A percentile compares a stretch with the other conserved stretches of the same genome.
These are phyloP conservation scores for Agonopterix arenella DNA, from an alignment of 2,888 invertebrate species.

Conservation along the genomic window DNA sequence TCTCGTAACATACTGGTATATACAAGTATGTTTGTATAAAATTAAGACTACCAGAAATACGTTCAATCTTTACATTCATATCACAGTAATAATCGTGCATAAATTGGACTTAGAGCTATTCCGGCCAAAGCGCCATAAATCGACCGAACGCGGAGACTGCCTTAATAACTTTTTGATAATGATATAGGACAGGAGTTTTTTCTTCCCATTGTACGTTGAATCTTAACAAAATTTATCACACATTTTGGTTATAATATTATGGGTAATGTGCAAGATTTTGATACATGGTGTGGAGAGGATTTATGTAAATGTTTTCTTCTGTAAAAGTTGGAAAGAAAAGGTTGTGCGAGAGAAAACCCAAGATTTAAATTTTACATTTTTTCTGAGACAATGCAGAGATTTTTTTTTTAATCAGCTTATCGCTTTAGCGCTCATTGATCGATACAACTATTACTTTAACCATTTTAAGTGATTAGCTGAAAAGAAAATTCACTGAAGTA, in stretches of 20 bases:
- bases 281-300: conserved; percentile 2
- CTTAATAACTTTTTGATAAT: conserved; percentile 50
- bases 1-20: no score
- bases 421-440: no score
- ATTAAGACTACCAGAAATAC: no score
- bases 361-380: no score
- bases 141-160: conserved; percentile 19
- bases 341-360: no score
- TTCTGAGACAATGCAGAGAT: no score
- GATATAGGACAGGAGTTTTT: conserved; percentile 31
- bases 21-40: no score
- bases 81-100: conserved; percentile 2
- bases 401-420: no score
- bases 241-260: conserved; percentile 27
- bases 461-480: no score
- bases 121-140: conserved; percentile 22
- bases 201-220: conserved; percentile 22
- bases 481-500: no score
- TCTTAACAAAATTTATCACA: conserved; percentile 38
- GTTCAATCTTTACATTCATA: background rate
- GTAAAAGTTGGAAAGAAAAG: no score
- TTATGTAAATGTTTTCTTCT: conserved; percentile 3
- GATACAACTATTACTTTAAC: no score
- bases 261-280: conserved; percentile 36
- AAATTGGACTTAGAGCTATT: conserved; percentile 6